Evolutionary conservation across 2,888 invertebrate genomes (phyloP), one percentile per base, ranked within the genome.

Genomic region (Drosophila neotestacea): DNA sequence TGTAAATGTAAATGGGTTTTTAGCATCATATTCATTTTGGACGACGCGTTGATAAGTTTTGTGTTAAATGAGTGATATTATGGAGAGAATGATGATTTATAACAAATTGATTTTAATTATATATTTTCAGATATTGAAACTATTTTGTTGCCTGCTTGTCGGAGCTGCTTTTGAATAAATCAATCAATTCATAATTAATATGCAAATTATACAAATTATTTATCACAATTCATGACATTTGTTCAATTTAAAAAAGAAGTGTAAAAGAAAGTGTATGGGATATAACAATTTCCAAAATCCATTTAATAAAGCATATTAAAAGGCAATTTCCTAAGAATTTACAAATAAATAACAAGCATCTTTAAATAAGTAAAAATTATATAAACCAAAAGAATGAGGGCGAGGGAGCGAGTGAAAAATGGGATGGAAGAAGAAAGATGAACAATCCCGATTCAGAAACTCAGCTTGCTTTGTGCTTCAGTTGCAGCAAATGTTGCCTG

Each of bases 301-400:
- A 38, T 54, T 44, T 11, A 54, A 22, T 1, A 9, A 32, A 56
- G 22, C 6, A 41, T 28, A 4, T 34, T n/a, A 27, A 50, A 67
- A 54, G 44, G 28, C 28, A 51, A 58, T 66, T 70, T 59, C 4
- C 9, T 41, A 13, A 38, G n/a, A 73, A 56, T 80, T 83, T 84
- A 71, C 70, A 79, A 85, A 85, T 84, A 84, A 84, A 84, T 84
- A 84, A 84, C 84, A 84, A 84, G 73, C 50, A 74, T 58, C 50
- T 73, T 39, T 86, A 71, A 79, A 79, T 77, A 79, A 70, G 60
- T 55, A 72, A 63, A 51, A 59, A 51, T 22, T 22, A 22, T 22
- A 22, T 22, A 46, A 59, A 48, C 6, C 30, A 39, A 16, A 22
- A 13, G 42, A 36, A 42, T 60, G 52, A 54, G 42, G 56, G 65